Percentiles rank a stretch among this genome's conserved stretches.
Evolutionary conservation across 2,797 vertebrate species (phyloP).

Genomic region (Premnoplex brunnescens): DNA sequence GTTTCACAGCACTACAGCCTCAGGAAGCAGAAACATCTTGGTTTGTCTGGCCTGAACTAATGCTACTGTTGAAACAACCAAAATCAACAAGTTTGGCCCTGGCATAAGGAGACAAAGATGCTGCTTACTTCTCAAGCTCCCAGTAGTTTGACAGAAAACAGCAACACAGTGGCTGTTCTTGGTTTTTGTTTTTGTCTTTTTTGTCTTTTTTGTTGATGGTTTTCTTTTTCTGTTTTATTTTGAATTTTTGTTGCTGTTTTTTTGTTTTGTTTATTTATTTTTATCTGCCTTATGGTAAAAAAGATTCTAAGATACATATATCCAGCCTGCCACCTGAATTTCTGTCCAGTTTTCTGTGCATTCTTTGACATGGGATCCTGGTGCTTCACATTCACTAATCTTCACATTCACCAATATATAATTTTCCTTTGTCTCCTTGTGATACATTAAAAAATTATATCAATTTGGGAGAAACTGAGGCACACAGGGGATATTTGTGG

Average conservation of each 20-base stretch:
- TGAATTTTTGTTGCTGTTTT: neutral
- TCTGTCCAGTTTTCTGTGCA: neutral
- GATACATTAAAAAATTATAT: neutral
- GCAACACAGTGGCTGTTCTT: accelerated
- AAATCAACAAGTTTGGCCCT: neutral
- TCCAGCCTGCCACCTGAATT: neutral
- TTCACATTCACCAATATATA: neutral
- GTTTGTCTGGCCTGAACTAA: neutral
- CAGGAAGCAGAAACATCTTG: neutral
- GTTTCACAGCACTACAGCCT: neutral
- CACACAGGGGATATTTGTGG: neutral
- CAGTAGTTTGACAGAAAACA: neutral
- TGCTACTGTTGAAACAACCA: neutral
- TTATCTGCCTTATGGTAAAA: neutral
- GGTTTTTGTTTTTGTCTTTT: neutral
- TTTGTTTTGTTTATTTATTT: neutral
- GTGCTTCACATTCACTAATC: neutral
- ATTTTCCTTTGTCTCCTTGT: neutral
- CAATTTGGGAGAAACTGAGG: neutral
- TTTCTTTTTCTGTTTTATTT: neutral
- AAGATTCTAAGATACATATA: neutral
- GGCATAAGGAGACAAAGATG: neutral
- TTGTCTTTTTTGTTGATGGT: neutral
- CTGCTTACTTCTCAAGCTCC: neutral
- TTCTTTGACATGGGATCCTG: neutral